Evolutionary conservation across 2,797 vertebrate genomes (phyloP), one percentile per base, ranked within the genome.

Genomic region (Ctenopoma kingsleyae): DNA sequence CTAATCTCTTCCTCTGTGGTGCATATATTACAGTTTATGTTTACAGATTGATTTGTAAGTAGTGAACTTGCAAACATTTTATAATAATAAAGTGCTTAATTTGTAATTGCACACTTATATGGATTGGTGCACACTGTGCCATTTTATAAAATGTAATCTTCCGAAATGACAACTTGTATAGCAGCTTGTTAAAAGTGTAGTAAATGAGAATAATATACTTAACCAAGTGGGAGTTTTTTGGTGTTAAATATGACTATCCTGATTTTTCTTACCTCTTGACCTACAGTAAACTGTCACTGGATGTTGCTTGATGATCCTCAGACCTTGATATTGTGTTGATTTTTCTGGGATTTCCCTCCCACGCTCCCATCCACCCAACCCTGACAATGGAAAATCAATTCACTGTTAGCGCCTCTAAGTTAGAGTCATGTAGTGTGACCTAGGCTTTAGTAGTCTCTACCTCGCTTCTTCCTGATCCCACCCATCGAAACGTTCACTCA

Each of bases 391-490:
- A 84, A 74, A 78, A 74, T 73, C 48, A n/a, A 69, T 83, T 59
- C n/a, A 4, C 59, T 15, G 53, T 67, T 47, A 54, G 12, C 74
- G 35, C 67, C 67, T 65, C 58, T 50, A 9, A 71, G 61, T 82
- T 66, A 19, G 76, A 74, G 66, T 36, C 32, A 30, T 69, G 74
- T 74, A 71, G 74, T 74, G 80, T 88, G 84, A 88, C 86, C 89
- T 90, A 23, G 80, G 84, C 83, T 87, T 87, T 49, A 58, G 71
- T 84, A 77, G 75, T 82, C 62, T 87, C 90, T 92, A 90, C 90
- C 90, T 91, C 88, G 61, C 79, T 75, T 72, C 43, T 6, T 51
- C 76, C 72, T 30, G 9, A 40, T 67, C 67, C 48, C 55, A 46
- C 67, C 65, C 71, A 56, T 81, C 57, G 17, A 6, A 74, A 71